Base-by-base conservation (phyloP, 2,797 vertebrate genomes). In the Platalea minor region DNA sequence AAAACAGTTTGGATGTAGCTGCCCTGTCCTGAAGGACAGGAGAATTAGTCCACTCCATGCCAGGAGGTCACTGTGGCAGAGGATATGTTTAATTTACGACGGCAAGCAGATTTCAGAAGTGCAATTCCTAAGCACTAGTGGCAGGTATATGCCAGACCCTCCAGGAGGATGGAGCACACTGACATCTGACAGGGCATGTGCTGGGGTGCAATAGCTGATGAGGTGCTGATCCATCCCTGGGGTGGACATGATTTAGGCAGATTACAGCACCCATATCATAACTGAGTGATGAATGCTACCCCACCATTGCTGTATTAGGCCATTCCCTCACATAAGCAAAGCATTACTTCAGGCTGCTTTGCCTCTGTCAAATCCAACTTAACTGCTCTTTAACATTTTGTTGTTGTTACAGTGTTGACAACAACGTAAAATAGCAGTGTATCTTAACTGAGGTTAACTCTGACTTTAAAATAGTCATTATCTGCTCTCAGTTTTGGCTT, bases 151-250 rank as follows among this genome's bases (percentile, higher is more conserved):
- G 11, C 16, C n/a, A 43, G 43, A 37, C 26, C 12, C 4, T 59
- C 31, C 31, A 54, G 13, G 21, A 87, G 10, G 23, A 54, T 20
- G 39, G 29, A 31, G 25, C 56, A 54, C 43, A 29, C 19, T 63
- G n/a, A 18, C 0, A 11, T 13, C 24, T 5, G 13, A 10, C 21
- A 56, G 28, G 16, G 9, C 16, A 39, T 2, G 13, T 39, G 23
- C 31, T 70, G 31, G 17, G 8, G 46, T 68, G 39, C 5, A 5
- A 9, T 5, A 54, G 51, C 41, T 72, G 48, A 21, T 29, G 14
- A 26, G 28, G 4, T 48, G 29, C 7, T 41, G 39, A 59, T 24
- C 80, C 60, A 21, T 48, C 31, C 18, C 35, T 63, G 54, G 16
- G 29, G 19, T 82, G 41, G 13, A 37, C 29, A 43, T 3, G 8